Percentiles rank a stretch among this genome's conserved stretches.
Evolutionary conservation across 2,797 vertebrate species (phyloP).

Genomic region (Tauraco hartlaubi): DNA sequence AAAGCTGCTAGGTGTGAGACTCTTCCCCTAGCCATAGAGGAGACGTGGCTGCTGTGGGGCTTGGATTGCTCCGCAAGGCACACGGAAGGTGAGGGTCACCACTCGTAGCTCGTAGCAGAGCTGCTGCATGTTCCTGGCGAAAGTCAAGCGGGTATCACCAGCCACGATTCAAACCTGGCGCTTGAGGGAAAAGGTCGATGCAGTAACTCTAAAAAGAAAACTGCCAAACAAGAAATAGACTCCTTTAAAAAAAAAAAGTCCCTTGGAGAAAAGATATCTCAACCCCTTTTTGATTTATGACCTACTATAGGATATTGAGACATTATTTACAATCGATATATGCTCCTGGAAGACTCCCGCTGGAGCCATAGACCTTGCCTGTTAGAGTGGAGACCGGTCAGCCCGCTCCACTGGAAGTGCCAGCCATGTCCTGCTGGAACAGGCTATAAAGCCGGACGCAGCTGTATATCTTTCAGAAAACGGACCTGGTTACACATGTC

Average conservation of each 20-base stretch:
- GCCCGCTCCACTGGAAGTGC: conserved; percentile 48
- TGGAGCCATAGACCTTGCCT: conserved; percentile 67
- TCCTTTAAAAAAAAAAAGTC: conserved; percentile 41
- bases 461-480: conserved; percentile 70
- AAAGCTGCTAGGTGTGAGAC: not conserved
- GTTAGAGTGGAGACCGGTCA: conserved; percentile 44
- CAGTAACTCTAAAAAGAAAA: conserved; percentile 51
- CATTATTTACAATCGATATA: conserved; percentile 77
- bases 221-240: conserved; percentile 54
- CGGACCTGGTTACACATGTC: conserved; percentile 62
- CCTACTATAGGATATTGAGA: conserved; percentile 76
- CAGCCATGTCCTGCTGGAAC: conserved; percentile 48
- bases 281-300: conserved; percentile 74
- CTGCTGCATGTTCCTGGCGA: not conserved
- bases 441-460: conserved; percentile 42
- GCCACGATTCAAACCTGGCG: not conserved
- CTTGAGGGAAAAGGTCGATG: not conserved
- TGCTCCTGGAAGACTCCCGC: conserved; percentile 63
- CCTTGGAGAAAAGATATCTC: conserved; percentile 69
- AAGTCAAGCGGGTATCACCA: not conserved
- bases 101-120: not conserved
- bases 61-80: not conserved
- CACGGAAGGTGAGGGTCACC: not conserved
- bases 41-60: not conserved
- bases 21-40: not conserved